Evolutionary conservation across 1,140 invertebrate species (phyloP), one percentile per base, ranked within the genome.

Genomic region (Lethrus apterus): DNA sequence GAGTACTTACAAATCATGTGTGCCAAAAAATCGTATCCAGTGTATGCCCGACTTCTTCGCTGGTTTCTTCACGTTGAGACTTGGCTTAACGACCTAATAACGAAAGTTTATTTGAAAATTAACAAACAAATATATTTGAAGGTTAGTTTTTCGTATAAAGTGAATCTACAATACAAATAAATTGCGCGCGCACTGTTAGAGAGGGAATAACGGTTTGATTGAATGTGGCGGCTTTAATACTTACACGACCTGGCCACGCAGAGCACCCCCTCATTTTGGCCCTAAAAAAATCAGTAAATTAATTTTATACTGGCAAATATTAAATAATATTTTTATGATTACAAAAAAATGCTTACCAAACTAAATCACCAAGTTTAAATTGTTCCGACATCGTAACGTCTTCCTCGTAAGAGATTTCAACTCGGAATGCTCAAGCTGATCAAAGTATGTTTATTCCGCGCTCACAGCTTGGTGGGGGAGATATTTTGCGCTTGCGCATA

Each of bases 221-320:
- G 51, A 59, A 56, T 59, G 42, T 55, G 43, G 55, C 56, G 48
- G 57, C 51, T 38, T 40, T 56, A 45, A 64, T 58, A 80, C 84
- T 84, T 79, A 93, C 89, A 79, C 86, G 85, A 69, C 85, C 89
- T 30, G 90, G 89, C 90, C 90, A 94, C 49, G 88, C 86, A 48
- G 87, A 86, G 72, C 89, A 94, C 60, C 89, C 87, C 75, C 92
- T 93, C 89, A 93, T 93, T 78, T 92, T 92, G 14, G 89, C 89
- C 89, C 89, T 92, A 75, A 63, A 86, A 86, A 67, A 67, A 69
- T 73, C 11, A 9, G 35, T 20, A 36, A 36, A 32, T 19, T 26
- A 3, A 29, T 15, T 26, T 15, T 29, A 14, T 26, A 42, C n/a
- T 13, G 31, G 13, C 5, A 33, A 8, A 5, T 4, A 57, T 54